A percentile compares a stretch with the other conserved stretches of the same genome.
Evolutionary conservation across 1,140 invertebrate genomes (phyloP).

Genomic region (Leptinotarsa texana): DNA sequence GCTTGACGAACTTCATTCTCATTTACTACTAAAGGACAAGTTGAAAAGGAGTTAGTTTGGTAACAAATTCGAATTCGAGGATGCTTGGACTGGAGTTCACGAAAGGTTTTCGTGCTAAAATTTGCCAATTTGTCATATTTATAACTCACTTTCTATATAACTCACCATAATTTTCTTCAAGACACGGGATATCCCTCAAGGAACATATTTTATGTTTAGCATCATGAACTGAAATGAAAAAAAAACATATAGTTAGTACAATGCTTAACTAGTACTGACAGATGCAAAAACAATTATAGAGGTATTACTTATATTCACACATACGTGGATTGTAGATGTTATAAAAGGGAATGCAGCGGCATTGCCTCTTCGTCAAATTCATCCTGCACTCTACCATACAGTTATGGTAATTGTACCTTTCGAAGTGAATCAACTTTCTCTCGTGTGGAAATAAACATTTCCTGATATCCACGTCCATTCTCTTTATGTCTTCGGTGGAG

Average conservation of each 20-base stretch:
- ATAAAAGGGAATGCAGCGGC: conserved; percentile 65
- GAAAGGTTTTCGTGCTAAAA: no score
- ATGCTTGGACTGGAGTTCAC: no score
- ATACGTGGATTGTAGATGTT: conserved; percentile 46
- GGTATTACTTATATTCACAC: not conserved
- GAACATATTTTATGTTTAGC: conserved; percentile 15
- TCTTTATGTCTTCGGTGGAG: conserved; percentile 58
- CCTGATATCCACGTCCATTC: conserved; percentile 56
- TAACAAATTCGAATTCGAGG: no score
- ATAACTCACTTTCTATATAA: not conserved
- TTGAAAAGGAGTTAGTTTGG: no score
- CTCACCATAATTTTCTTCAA: conserved; percentile 17
- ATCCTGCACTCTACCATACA: conserved; percentile 64
- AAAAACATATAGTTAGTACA: not conserved
- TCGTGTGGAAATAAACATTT: conserved; percentile 65
- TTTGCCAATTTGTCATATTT: no score
- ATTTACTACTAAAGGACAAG: no score
- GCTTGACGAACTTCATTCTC: no score
- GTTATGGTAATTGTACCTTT: conserved; percentile 65
- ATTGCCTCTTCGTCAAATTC: conserved; percentile 55
- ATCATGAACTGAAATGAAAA: not conserved
- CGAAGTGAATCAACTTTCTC: conserved; percentile 52
- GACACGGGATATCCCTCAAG: conserved; percentile 12
- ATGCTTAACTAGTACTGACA: not conserved
- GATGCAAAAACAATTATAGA: not conserved